These are phyloP conservation scores for Thalpophila matura DNA, from an alignment of 2,888 invertebrate genomes.

Conservation along the genomic window DNA sequence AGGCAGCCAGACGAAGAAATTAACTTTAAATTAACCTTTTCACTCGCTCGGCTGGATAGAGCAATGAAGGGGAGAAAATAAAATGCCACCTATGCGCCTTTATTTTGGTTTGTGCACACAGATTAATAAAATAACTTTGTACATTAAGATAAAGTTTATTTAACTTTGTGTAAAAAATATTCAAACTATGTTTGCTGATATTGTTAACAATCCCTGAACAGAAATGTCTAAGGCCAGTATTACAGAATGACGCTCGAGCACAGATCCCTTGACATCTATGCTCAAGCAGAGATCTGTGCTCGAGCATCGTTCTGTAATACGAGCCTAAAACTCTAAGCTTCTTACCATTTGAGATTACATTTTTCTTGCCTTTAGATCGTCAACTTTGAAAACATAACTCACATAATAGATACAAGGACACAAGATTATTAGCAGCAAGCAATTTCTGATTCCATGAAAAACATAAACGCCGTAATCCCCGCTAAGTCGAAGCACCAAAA, in stretches of 20 bases:
- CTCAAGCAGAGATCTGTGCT: too few relatives aligned
- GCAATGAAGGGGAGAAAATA: slow-evolving; percentile 48
- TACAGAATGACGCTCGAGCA: too few relatives aligned
- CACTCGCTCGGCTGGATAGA: slow-evolving; percentile 51
- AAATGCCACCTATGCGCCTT: slow-evolving; percentile 53
- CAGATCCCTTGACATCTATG: too few relatives aligned
- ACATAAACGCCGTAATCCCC: slow-evolving; percentile 56
- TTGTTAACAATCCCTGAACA: too few relatives aligned
- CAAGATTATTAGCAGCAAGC: slow-evolving; percentile 21
- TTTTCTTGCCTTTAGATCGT: too few relatives aligned
- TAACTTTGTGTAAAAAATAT: neutral
- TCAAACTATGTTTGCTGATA: neutral
- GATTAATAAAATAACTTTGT: slow-evolving; percentile 34
- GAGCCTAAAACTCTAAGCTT: too few relatives aligned
- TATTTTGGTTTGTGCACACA: slow-evolving; percentile 35
- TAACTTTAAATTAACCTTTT: slow-evolving; percentile 73
- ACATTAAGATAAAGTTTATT: neutral
- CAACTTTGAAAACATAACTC: neutral
- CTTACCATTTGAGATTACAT: too few relatives aligned
- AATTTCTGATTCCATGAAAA: slow-evolving; percentile 34
- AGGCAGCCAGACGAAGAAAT: slow-evolving; percentile 71
- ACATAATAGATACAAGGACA: neutral
- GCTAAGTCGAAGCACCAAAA: slow-evolving; percentile 53
- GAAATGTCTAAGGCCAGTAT: too few relatives aligned
- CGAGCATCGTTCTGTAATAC: too few relatives aligned